phyloP scores from a whole-genome alignment of 2,797 vertebrate genomes.

The Petrocephalus schoutedeni region DNA sequence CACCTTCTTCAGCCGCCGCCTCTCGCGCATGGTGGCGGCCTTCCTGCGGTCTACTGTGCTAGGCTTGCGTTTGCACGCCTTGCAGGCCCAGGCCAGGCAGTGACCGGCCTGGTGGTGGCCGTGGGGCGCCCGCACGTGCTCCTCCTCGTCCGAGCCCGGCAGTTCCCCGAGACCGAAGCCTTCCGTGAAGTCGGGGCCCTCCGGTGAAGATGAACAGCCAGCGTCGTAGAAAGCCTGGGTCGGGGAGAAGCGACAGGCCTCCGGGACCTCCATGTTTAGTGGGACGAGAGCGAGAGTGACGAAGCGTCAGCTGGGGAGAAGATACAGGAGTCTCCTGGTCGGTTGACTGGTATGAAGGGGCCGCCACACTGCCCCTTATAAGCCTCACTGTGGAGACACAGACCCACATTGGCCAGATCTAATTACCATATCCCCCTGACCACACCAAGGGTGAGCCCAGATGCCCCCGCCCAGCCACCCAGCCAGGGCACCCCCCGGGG shows the following conservation, averaged over 20 bases:
- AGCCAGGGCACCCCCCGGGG: conserved; percentile 62
- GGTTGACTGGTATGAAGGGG: conserved; percentile 67
- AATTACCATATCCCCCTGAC: conserved; percentile 78
- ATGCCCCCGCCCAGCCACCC: conserved; percentile 46
- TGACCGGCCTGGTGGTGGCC: conserved; percentile 86
- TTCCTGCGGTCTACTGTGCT: conserved; percentile 84
- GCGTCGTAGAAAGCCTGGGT: conserved; percentile 84
- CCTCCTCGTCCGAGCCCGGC: conserved; percentile 76
- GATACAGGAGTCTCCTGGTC: neutral
- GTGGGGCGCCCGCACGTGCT: conserved; percentile 78
- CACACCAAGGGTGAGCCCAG: conserved; percentile 59
- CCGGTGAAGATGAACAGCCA: conserved; percentile 78
- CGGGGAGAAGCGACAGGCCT: conserved; percentile 72
- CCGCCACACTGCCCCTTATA: conserved; percentile 73
- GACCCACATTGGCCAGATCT: conserved; percentile 72
- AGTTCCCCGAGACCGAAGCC: conserved; percentile 66
- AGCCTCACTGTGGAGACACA: conserved; percentile 67
- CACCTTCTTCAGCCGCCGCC: conserved; percentile 91
- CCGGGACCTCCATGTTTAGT: conserved; percentile 71
- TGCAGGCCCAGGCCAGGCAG: conserved; percentile 97
- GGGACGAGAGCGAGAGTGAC: neutral
- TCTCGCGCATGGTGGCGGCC: conserved; percentile 94
- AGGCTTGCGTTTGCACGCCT: conserved; percentile 91
- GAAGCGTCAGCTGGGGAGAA: conserved; percentile 1
- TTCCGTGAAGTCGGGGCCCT: conserved; percentile 65